Base-by-base conservation (phyloP, 2,113 vertebrate species). In the Crotalus viridis region DNA sequence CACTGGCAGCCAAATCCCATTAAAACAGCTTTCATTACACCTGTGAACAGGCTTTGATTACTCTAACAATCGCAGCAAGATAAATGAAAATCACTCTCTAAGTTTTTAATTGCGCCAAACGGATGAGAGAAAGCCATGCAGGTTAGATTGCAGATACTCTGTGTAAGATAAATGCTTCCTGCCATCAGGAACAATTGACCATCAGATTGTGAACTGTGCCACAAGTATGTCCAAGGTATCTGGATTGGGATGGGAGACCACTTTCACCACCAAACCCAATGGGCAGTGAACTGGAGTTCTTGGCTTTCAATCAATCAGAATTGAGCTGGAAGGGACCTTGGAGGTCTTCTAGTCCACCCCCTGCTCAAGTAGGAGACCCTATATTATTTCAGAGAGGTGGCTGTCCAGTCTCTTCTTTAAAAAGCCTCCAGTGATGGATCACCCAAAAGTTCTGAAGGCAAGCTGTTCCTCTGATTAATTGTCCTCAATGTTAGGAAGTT, bases 1-100 rank as follows among this genome's bases (percentile, higher is more conserved):
- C 39, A 0, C 91, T 46, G 22, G 64, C n/a, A 43, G 48, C 0
- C 88, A 69, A 93, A 92, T 89, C 24, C 17, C 61, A 56, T 57
- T 86, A 85, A 90, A 17, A 8, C 90, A 87, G 89, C 90, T 59
- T 92, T 43, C 52, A 48, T 90, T 90, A 21, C 91, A 91, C 21
- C 87, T n/a, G 0, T n/a, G 52, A 64, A 22, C 89, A 88, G 92
- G 91, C 93, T 95, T 57, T 57, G 91, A 94, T 95, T 91, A 69
- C 74, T 92, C 81, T 95, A 48, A 95, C 46, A 43, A 92, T 33
- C 61, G 13, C 43, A 85, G 85, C 69, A n/a, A 21, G 33, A 89
- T 12, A 24, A 81, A 64, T 7, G 64, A 19, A 93, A 89, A 85
- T 15, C 39, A 4, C 7, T 92, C 10, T 57, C 87, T 64, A 56